Evolutionary conservation across 2,797 vertebrate genomes (phyloP).

Genomic region (Mycteria americana): DNA sequence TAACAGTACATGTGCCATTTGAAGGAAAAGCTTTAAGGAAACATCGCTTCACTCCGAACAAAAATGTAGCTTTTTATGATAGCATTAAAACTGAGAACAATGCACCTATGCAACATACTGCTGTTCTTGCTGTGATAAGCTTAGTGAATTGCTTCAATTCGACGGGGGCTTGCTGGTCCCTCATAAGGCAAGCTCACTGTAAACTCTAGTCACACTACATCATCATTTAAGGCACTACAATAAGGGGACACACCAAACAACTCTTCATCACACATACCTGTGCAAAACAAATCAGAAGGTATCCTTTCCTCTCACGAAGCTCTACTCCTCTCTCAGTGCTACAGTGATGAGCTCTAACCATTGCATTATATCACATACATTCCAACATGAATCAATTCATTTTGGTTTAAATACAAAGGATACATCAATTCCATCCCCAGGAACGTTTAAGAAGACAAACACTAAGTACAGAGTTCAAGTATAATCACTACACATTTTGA

Average conservation of each 20-base stretch:
- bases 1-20: slow-evolving; percentile 69
- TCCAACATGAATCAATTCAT: slow-evolving; percentile 81
- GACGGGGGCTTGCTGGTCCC: slow-evolving; percentile 82
- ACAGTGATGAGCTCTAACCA: slow-evolving; percentile 83
- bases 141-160: slow-evolving; percentile 69
- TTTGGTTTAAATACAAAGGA: slow-evolving; percentile 85
- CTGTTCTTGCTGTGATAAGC: slow-evolving; percentile 70
- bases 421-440: slow-evolving; percentile 76
- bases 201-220: slow-evolving; percentile 85
- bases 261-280: slow-evolving; percentile 86
- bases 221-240: slow-evolving; percentile 88
- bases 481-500: slow-evolving; percentile 83
- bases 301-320: slow-evolving; percentile 74
- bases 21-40: slow-evolving; percentile 54
- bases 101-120: slow-evolving; percentile 65
- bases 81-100: slow-evolving; percentile 66
- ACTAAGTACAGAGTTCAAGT: slow-evolving; percentile 85
- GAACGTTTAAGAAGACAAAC: slow-evolving; percentile 81
- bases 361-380: slow-evolving; percentile 83
- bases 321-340: slow-evolving; percentile 79
- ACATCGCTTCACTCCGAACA: slow-evolving; percentile 56
- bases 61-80: slow-evolving; percentile 33
- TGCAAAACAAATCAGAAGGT: slow-evolving; percentile 84
- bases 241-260: slow-evolving; percentile 80
- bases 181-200: slow-evolving; percentile 86